phyloP scores from a whole-genome alignment of 2,113 vertebrate species.

The Myiagra hebetior region DNA sequence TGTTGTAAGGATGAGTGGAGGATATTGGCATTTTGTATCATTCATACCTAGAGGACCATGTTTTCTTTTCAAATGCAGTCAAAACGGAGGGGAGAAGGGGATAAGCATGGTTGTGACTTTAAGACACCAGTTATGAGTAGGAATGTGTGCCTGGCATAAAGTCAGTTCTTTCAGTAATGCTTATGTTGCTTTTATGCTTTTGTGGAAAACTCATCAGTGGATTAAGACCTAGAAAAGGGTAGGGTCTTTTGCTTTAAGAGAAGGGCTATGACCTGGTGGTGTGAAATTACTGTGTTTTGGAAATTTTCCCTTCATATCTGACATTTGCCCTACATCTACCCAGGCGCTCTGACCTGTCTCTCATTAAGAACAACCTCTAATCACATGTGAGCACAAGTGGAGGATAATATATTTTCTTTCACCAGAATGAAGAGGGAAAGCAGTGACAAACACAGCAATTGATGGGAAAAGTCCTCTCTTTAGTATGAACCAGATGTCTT shows the following conservation, averaged over 20 bases:
- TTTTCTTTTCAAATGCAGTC: background rate
- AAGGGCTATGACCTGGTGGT: background rate
- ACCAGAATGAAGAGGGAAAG: background rate
- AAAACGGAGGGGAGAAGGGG: background rate
- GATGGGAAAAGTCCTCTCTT: background rate
- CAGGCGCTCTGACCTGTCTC: background rate
- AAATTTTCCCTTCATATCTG: background rate
- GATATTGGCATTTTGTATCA: background rate
- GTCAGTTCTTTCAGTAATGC: background rate
- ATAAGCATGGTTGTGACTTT: background rate
- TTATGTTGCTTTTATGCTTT: background rate
- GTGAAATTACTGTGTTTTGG: background rate
- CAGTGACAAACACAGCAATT: background rate
- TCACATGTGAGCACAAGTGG: background rate
- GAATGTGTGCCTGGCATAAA: background rate
- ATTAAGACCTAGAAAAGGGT: background rate
- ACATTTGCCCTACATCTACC: background rate
- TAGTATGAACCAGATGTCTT: background rate
- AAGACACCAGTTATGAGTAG: background rate
- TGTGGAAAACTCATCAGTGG: background rate
- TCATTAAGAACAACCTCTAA: background rate
- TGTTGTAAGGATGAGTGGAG: background rate
- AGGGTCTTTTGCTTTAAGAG: background rate
- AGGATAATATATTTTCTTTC: background rate
- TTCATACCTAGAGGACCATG: background rate